Evolutionary conservation across 2,888 invertebrate genomes (phyloP), one percentile per base, ranked within the genome.

Genomic region (Cerceris rybyensis): DNA sequence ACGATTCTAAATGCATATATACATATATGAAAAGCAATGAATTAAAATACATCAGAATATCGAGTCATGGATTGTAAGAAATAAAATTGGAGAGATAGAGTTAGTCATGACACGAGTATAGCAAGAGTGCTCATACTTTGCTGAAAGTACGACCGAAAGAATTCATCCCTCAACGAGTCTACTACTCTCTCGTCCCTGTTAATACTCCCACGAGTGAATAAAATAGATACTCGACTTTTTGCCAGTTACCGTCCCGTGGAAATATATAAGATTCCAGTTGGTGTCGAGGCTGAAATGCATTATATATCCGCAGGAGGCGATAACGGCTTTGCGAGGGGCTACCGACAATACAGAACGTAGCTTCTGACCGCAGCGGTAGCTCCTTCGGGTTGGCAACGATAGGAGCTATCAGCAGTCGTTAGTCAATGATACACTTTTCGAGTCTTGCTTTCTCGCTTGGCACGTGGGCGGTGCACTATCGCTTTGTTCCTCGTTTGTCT

Each of bases 351-450:
- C 79, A 55, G 54, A 69, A 73, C 52, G 73, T 42, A 42, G 75
- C 86, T 80, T 70, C 78, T 63, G 78, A 41, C 64, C 63, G 69
- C 55, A 77, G 75, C 82, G 79, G 86, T 86, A 85, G 85, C 77
- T 52, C 70, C 61, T 69, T 73, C 71, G 71, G 73, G 71, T 84
- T 75, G 57, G 77, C 74, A 61, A 75, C 80, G 84, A 86, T 86
- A 85, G 76, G 75, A 49, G 74, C 58, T 85, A 86, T 85, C 85
- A 66, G 39, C 58, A 70, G 70, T 74, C 85, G 81, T 86, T 86
- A 80, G 81, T 86, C 86, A 84, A 75, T 74, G 86, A 86, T 86
- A 86, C 78, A 86, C 72, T 80, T 85, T 85, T 86, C 75, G 28
- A 79, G 74, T 78, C 70, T 49, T 58, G 67, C 64, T 57, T 61